phyloP scores from a whole-genome alignment of 2,797 vertebrate species.

The Oryzias dopingdopingensis region DNA sequence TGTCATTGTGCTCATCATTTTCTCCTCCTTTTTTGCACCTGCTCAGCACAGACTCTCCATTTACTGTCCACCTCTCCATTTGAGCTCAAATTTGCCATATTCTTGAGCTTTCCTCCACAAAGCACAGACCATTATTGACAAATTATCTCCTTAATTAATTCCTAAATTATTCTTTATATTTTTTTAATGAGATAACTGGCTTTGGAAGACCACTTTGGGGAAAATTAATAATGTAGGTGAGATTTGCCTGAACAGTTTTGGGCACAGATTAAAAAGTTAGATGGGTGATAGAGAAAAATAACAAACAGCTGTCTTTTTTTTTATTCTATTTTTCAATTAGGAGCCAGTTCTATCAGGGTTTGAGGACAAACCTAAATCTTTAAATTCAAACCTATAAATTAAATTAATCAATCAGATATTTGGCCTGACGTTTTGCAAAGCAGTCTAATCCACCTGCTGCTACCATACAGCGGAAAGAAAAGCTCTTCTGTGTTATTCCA shows the following conservation, averaged over 20 bases:
- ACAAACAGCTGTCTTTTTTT: conserved; percentile 17
- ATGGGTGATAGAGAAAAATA: conserved; percentile 3
- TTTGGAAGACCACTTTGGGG: conserved; percentile 23
- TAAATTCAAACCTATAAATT: no score
- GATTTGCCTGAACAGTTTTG: background rate
- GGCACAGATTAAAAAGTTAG: conserved; percentile 7
- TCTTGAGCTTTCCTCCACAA: conserved; percentile 7
- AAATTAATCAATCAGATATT: background rate
- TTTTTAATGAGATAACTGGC: conserved; percentile 55
- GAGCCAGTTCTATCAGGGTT: conserved; percentile 3
- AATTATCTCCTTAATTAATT: conserved; percentile 62
- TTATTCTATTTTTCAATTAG: conserved; percentile 7
- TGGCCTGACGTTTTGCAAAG: background rate
- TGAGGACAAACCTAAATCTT: no score
- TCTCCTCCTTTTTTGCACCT: conserved; percentile 42
- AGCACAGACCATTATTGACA: conserved; percentile 31
- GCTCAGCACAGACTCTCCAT: conserved; percentile 10
- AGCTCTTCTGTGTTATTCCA: background rate
- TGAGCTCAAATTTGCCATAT: conserved; percentile 3
- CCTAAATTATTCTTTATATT: conserved; percentile 47
- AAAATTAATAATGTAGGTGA: conserved; percentile 6
- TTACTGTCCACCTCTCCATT: conserved; percentile 1
- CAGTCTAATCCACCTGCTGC: background rate
- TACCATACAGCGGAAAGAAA: background rate
- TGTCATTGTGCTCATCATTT: conserved; percentile 36